phyloP scores from a whole-genome alignment of 1,140 invertebrate species.

The Steinernema feltiae region DNA sequence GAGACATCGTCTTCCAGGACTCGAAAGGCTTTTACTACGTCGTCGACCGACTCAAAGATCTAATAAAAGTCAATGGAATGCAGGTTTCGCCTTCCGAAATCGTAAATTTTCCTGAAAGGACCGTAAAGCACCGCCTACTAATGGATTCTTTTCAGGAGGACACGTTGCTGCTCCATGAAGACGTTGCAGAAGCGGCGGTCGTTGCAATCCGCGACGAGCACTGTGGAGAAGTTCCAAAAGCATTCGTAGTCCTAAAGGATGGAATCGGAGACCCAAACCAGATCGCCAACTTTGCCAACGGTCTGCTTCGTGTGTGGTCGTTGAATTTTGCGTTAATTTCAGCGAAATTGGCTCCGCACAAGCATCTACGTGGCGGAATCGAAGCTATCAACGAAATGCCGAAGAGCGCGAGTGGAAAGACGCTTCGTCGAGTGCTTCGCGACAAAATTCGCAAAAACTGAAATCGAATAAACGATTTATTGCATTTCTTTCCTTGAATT shows the following conservation, averaged over 20 bases:
- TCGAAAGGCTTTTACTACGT: conserved; percentile 66
- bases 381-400: conserved; percentile 27
- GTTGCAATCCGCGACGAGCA: conserved; percentile 70
- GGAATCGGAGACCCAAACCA: neutral
- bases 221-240: conserved; percentile 71
- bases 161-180: conserved; percentile 68
- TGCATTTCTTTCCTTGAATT: neutral
- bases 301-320: neutral
- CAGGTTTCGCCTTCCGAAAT: conserved; percentile 63
- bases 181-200: conserved; percentile 72
- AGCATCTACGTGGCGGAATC: conserved; percentile 34
- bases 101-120: conserved; percentile 26
- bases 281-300: conserved; percentile 16
- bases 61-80: conserved; percentile 82
- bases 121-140: neutral
- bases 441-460: neutral
- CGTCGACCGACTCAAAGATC: conserved; percentile 76
- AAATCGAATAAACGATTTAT: neutral
- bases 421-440: conserved; percentile 21
- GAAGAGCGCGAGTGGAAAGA: conserved; percentile 30
- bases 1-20: conserved; percentile 74
- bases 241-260: conserved; percentile 66
- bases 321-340: neutral
- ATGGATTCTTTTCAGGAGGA: conserved; percentile 63
- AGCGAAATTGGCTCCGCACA: conserved; percentile 34